phyloP scores from a whole-genome alignment of 2,113 vertebrate genomes.

The Sclerurus mexicanus region DNA sequence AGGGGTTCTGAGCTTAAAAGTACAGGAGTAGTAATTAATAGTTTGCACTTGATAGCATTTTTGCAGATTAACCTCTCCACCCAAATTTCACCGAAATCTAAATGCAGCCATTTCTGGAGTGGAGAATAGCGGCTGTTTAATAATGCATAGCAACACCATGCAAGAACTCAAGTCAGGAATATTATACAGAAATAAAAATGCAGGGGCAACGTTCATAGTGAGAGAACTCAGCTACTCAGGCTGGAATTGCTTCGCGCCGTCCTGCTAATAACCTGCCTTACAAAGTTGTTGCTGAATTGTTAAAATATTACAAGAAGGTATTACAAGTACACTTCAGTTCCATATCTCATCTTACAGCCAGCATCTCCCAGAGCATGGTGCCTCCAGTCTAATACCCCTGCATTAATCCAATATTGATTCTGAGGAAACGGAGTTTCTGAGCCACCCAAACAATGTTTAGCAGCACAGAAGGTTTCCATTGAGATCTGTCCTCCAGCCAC shows the following conservation, averaged over 20 bases:
- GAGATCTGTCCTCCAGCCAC: not conserved
- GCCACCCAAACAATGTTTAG: not conserved
- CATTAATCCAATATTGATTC: not conserved
- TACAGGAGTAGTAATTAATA: not conserved
- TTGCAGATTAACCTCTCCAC: not conserved
- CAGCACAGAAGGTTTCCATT: not conserved
- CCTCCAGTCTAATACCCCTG: not conserved
- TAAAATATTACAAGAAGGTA: constrained; percentile 37
- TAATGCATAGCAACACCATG: constrained; percentile 10
- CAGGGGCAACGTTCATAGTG: not conserved
- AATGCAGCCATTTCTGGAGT: constrained; percentile 5
- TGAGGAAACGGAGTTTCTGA: not conserved
- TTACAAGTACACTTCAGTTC: constrained; percentile 31
- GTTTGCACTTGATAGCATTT: not conserved
- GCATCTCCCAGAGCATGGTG: not conserved
- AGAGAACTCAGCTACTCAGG: not conserved
- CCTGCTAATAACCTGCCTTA: constrained; percentile 1
- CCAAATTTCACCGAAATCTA: not conserved
- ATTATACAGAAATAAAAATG: constrained; percentile 17
- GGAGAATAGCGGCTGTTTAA: not conserved
- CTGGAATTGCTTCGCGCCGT: not conserved
- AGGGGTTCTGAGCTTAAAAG: not conserved
- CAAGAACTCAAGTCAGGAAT: not conserved
- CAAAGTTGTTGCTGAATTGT: constrained; percentile 9
- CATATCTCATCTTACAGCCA: not conserved